These are phyloP conservation scores for Tridacna crocea DNA, from an alignment of 2,888 invertebrate species.

Conservation along the genomic window DNA sequence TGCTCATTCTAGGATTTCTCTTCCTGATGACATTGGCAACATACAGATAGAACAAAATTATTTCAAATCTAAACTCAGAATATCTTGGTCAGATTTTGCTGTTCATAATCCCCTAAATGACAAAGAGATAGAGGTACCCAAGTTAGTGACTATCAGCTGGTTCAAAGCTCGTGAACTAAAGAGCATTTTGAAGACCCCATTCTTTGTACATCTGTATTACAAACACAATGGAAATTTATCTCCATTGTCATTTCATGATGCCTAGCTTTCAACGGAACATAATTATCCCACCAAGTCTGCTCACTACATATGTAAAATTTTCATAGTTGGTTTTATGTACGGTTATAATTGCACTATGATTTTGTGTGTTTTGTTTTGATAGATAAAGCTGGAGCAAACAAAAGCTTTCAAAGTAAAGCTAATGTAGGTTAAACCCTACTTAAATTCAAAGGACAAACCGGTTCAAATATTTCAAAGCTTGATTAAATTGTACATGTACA, in stretches of 20 bases:
- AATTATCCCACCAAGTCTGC: background rate
- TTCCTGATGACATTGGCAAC: background rate
- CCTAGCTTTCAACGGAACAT: background rate
- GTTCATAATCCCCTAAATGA: background rate
- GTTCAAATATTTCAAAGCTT: too few relatives aligned
- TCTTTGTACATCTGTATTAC: slow-evolving; percentile 7
- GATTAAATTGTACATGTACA: too few relatives aligned
- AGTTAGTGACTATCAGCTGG: background rate
- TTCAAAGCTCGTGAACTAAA: slow-evolving; percentile 3
- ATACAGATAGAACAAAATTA: background rate
- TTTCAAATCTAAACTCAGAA: background rate
- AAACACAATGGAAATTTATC: slow-evolving; percentile 9
- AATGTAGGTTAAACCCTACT: background rate
- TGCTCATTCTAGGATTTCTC: background rate
- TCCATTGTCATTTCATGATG: background rate
- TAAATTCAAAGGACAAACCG: too few relatives aligned
- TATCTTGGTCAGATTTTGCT: slow-evolving; percentile 8
- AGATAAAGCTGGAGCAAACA: background rate
- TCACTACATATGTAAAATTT: background rate
- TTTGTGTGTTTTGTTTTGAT: background rate
- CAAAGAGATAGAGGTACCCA: background rate
- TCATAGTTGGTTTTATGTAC: background rate
- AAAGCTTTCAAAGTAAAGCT: background rate
- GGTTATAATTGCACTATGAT: too few relatives aligned
- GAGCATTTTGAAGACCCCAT: background rate